Percentiles rank a stretch among this genome's conserved stretches.
Conservation (phyloP, 2,888 invertebrate genomes). For the Aporophyla lueneburgensis region DNA sequence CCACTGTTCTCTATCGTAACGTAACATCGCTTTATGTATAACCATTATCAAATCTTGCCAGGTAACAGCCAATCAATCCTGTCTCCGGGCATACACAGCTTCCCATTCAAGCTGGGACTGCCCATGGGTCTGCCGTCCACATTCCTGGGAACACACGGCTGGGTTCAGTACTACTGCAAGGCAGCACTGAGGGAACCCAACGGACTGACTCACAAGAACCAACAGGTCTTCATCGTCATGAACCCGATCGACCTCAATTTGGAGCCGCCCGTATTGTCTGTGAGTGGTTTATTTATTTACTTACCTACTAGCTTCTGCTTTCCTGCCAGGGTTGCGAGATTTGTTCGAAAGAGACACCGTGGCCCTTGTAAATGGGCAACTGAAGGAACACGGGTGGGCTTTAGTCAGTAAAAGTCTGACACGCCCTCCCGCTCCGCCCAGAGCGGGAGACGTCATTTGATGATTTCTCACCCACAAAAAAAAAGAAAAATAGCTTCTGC, state of each 20-base stretch:
- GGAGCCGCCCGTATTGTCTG: constrained; percentile 96
- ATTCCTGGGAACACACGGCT: constrained; percentile 97
- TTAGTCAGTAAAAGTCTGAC: no score
- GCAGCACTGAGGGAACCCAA: constrained; percentile 96
- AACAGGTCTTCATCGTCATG: constrained; percentile 99
- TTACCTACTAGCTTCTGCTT: neutral
- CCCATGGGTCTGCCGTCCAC: constrained; percentile 97
- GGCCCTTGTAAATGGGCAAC: no score
- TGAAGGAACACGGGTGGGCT: no score
- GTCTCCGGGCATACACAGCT: constrained; percentile 98
- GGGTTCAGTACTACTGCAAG: constrained; percentile 98
- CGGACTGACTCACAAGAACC: constrained; percentile 97
- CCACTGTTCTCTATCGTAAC: no score
- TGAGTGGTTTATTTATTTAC: constrained; percentile 87
- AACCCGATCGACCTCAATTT: constrained; percentile 98
- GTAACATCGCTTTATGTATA: no score
- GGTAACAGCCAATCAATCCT: constrained; percentile 96
- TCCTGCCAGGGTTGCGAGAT: no score
- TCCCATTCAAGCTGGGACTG: constrained; percentile 97
- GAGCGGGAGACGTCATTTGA: no score
- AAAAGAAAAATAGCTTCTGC: neutral
- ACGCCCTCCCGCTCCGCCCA: no score
- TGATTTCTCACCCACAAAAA: no score
- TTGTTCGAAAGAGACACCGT: no score
- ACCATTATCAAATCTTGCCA: constrained; percentile 71